phyloP scores from a whole-genome alignment of 2,888 invertebrate species.

The Hemistola chrysoprasaria region DNA sequence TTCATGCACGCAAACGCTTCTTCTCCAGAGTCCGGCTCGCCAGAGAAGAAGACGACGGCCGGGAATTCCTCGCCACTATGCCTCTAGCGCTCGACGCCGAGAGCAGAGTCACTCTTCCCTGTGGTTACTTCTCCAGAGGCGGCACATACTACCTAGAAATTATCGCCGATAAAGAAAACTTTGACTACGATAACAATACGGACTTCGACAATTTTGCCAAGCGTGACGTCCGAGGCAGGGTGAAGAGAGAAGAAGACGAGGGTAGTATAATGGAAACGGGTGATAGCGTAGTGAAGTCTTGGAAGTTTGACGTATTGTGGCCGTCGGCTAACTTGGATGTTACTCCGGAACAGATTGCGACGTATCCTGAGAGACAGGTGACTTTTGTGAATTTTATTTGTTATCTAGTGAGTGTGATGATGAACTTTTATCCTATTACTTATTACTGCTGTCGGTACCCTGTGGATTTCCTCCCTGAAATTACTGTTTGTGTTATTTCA shows the following conservation, averaged over 20 bases:
- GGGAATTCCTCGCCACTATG: constrained; percentile 63
- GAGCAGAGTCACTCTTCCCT: constrained; percentile 82
- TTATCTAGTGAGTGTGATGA: too few species aligned
- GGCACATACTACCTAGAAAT: constrained; percentile 81
- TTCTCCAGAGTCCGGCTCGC: constrained; percentile 57
- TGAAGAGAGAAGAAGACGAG: constrained; percentile 39
- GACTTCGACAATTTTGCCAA: constrained; percentile 6
- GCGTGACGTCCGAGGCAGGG: constrained; percentile 6
- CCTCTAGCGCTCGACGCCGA: constrained; percentile 77
- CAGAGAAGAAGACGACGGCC: constrained; percentile 73
- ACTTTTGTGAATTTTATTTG: too few species aligned
- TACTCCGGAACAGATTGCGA: constrained; percentile 89
- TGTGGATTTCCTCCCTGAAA: too few species aligned
- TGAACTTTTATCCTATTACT: too few species aligned
- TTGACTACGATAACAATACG: constrained; percentile 53
- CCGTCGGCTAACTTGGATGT: constrained; percentile 87
- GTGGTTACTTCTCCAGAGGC: constrained; percentile 88
- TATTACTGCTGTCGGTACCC: too few species aligned
- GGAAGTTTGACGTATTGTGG: constrained; percentile 91
- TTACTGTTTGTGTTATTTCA: too few species aligned
- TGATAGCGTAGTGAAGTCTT: constrained; percentile 70
- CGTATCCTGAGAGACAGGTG: constrained; percentile 89
- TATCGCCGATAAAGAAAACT: constrained; percentile 58
- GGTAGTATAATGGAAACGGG: constrained; percentile 65
- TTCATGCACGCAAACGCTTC: too few species aligned